phyloP scores from a whole-genome alignment of 2,113 vertebrate species.

The Sebastes fasciatus region DNA sequence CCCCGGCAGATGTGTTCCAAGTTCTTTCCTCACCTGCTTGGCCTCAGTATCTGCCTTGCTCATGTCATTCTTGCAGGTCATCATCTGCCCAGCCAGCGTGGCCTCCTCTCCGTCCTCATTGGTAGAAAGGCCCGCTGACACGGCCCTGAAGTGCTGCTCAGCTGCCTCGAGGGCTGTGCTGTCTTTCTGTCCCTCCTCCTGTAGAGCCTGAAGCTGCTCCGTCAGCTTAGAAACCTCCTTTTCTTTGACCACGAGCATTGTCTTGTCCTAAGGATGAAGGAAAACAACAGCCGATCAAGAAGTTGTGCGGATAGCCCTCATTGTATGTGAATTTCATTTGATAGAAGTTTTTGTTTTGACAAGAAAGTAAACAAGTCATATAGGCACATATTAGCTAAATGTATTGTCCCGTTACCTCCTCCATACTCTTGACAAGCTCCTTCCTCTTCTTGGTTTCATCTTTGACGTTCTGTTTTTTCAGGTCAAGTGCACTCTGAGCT shows the following conservation, averaged over 20 bases:
- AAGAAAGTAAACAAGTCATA: background rate
- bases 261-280: constrained; percentile 86
- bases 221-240: constrained; percentile 86
- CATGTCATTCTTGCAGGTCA: constrained; percentile 94
- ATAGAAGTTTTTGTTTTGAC: background rate
- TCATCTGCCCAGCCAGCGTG: constrained; percentile 93
- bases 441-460: constrained; percentile 88
- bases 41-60: constrained; percentile 93
- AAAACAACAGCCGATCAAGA: background rate
- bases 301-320: too few relatives aligned
- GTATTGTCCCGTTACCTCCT: constrained; percentile 84
- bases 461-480: constrained; percentile 91
- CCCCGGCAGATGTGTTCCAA: accelerated
- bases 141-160: constrained; percentile 91
- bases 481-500: constrained; percentile 89
- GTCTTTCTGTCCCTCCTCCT: constrained; percentile 86
- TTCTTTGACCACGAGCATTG: constrained; percentile 89
- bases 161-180: constrained; percentile 83
- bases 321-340: background rate
- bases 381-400: background rate
- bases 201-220: constrained; percentile 81
- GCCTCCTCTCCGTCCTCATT: constrained; percentile 90
- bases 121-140: constrained; percentile 92
- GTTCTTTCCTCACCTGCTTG: constrained; percentile 87
- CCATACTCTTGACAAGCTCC: constrained; percentile 89